phyloP scores from a whole-genome alignment of 2,113 vertebrate genomes.

The Xenus cinereus region DNA sequence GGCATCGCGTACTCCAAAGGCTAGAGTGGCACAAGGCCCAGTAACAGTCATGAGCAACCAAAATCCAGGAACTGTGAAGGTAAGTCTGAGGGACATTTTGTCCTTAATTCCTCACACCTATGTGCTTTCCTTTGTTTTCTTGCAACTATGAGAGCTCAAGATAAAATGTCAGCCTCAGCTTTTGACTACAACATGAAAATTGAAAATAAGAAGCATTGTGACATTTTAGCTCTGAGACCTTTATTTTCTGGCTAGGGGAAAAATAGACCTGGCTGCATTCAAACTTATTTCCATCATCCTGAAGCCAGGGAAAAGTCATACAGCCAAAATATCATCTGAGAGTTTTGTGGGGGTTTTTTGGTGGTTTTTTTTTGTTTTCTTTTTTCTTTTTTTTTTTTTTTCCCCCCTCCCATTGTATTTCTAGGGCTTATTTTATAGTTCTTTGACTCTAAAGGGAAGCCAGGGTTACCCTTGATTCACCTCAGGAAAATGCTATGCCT shows the following conservation, averaged over 20 bases:
- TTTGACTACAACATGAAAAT: slow-evolving; percentile 63
- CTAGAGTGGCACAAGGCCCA: background rate
- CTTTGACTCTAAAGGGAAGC: slow-evolving; percentile 46
- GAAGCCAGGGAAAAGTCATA: slow-evolving; percentile 29
- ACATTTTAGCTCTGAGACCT: slow-evolving; percentile 76
- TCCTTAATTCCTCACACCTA: slow-evolving; percentile 3
- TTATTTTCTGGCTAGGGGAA: slow-evolving; percentile 58
- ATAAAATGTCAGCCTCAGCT: slow-evolving; percentile 67
- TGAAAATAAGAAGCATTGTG: slow-evolving; percentile 73
- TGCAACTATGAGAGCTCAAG: slow-evolving; percentile 35
- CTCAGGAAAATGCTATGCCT: background rate
- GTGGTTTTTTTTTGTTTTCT: background rate
- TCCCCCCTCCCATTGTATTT: background rate
- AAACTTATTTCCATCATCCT: slow-evolving; percentile 58
- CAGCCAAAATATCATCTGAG: slow-evolving; percentile 65
- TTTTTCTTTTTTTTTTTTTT: slow-evolving; percentile 6
- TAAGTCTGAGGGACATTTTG: background rate
- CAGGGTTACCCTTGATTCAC: background rate
- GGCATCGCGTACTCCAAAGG: background rate
- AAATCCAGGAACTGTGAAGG: background rate
- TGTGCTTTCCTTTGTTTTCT: slow-evolving; percentile 64
- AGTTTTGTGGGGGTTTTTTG: background rate
- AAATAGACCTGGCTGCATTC: slow-evolving; percentile 50
- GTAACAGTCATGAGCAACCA: background rate
- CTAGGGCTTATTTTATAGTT: slow-evolving; percentile 37